Evolutionary conservation across 2,113 vertebrate species (phyloP), one percentile per base, ranked within the genome.

Genomic region (Saimiri boliviensis): DNA sequence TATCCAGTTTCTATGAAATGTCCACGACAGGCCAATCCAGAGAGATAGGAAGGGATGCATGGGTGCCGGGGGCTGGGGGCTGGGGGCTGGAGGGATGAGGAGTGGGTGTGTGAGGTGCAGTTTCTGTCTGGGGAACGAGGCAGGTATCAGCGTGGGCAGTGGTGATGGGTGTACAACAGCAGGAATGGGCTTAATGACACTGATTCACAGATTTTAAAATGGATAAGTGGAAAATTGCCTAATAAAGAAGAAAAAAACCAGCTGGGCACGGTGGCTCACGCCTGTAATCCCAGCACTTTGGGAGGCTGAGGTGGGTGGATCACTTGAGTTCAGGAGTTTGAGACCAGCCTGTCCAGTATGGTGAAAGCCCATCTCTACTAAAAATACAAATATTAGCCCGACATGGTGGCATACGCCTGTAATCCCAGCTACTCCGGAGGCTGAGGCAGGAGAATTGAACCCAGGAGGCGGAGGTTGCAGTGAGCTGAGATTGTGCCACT

Each of bases 271-370:
- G 63, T 32, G 30, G 30, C 63, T 66, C 30, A 66, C 2, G 3
- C 13, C 30, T 66, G 60, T 32, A 13, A 14, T 66, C 30, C 60
- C 30, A 60, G 27, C 60, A 32, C 60, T 6, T 66, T 66, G 60
- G 60, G 60, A 66, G 60, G 30, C 60, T 0, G 0, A 66, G 60
- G 5, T 0, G 0, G 13, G 30, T 2, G 2, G 60, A 66, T 66
- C 30, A 32, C 5, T n/a, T n/a, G 30, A 66, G 60, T 2, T 32
- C 30, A 32, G 11, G 60, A 14, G 60, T 14, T 66, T 1, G 5
- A 66, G 60, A 66, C 60, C 60, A 12, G 2, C 60, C 60, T 16
- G 30, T 11, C 0, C 2, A 66, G 6, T 0, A 30, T 0, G 60
- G 60, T 14, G 60, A 66, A 32, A 66, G 12, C 12, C 13, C 12